Evolutionary conservation across 2,113 vertebrate genomes (phyloP).

Genomic region (Panthera leo): DNA sequence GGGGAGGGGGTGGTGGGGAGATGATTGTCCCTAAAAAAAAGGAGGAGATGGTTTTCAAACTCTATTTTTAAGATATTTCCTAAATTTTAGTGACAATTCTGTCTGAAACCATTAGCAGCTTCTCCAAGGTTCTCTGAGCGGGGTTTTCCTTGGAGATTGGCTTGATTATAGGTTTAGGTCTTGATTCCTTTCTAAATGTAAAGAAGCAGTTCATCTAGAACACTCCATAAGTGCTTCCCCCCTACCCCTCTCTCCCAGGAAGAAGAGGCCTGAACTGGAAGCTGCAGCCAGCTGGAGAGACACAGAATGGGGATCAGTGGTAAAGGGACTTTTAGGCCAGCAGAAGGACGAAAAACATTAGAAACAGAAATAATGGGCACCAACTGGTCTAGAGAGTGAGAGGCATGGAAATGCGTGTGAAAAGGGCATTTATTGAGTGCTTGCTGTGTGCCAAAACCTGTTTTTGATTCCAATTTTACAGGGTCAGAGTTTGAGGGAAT

Average conservation of each 20-base stretch:
- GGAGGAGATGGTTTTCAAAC: constrained; percentile 64
- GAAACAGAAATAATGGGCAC: background rate
- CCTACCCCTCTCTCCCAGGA: background rate
- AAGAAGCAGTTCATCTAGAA: constrained; percentile 55
- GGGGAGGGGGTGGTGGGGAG: background rate
- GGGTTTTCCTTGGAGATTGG: constrained; percentile 41
- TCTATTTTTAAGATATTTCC: constrained; percentile 33
- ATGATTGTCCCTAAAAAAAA: background rate
- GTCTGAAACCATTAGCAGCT: constrained; percentile 42
- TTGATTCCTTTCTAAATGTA: background rate
- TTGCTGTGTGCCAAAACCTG: background rate
- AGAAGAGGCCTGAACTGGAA: background rate
- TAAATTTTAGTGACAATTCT: constrained; percentile 59
- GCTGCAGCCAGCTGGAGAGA: background rate
- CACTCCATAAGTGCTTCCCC: background rate
- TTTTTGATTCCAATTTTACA: background rate
- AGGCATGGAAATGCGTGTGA: no score
- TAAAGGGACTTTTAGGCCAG: background rate
- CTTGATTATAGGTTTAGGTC: constrained; percentile 43
- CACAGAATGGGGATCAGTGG: background rate
- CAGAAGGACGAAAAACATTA: background rate
- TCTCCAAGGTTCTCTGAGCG: constrained; percentile 46
- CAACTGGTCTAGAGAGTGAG: background rate
- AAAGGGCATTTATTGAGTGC: background rate
- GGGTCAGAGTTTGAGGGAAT: background rate